A percentile compares a stretch with the other conserved stretches of the same genome.
These are phyloP conservation scores for Hofmannophila pseudospretella DNA, from an alignment of 2,888 invertebrate species.

Conservation along the genomic window DNA sequence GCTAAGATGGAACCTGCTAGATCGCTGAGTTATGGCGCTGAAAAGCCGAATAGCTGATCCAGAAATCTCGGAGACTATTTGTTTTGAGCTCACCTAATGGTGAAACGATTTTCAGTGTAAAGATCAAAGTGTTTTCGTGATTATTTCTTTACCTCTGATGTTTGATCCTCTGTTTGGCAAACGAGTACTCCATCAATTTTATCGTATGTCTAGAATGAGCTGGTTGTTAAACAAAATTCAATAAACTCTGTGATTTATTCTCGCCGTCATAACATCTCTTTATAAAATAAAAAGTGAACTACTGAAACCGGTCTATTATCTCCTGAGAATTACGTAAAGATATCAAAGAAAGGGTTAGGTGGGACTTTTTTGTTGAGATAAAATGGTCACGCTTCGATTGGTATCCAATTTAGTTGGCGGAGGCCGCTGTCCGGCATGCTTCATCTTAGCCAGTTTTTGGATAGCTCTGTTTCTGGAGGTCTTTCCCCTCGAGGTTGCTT, in stretches of 20 bases:
- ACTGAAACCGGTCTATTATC: slow-evolving; percentile 46
- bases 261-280: slow-evolving; percentile 27
- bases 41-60: slow-evolving; percentile 20
- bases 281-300: slow-evolving; percentile 23
- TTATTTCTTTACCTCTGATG: no score
- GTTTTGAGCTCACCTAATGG: slow-evolving; percentile 9
- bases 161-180: no score
- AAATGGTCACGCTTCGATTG: slow-evolving; percentile 64
- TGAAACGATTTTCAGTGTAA: slow-evolving; percentile 1
- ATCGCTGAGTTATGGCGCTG: slow-evolving; percentile 20
- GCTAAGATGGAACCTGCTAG: slow-evolving; percentile 14
- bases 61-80: slow-evolving; percentile 21
- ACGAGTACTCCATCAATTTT: no score
- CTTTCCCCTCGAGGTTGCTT: neutral
- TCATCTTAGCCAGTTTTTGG: neutral
- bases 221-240: neutral
- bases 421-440: slow-evolving; percentile 33
- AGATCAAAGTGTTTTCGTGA: neutral
- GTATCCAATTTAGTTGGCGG: slow-evolving; percentile 64
- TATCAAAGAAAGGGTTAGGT: slow-evolving; percentile 48
- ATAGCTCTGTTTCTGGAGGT: neutral
- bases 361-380: slow-evolving; percentile 48
- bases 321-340: slow-evolving; percentile 53
- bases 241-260: slow-evolving; percentile 1
- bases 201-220: no score